These are phyloP conservation scores for Drosophila subquinaria DNA, from an alignment of 2,888 invertebrate genomes.

Conservation along the genomic window DNA sequence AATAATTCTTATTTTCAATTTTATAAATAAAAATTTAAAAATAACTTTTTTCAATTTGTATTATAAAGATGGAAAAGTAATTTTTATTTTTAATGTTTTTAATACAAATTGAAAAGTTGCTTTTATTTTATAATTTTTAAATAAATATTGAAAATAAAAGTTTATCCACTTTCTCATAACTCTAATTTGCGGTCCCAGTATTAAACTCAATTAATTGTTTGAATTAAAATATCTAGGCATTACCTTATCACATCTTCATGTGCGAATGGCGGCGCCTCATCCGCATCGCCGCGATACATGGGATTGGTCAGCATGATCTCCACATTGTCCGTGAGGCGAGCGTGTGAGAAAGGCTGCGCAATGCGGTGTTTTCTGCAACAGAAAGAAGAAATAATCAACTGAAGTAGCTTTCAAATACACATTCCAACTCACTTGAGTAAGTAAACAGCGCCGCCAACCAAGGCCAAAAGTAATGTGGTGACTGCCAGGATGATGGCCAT, in stretches of 20 bases:
- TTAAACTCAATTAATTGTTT: no score
- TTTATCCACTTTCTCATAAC: no score
- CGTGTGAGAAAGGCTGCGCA: constrained; percentile 90
- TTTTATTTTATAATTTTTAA: no score
- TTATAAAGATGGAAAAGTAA: no score
- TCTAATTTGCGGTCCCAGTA: no score
- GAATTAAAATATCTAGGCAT: constrained; percentile 14
- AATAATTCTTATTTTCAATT: no score
- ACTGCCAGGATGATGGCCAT: constrained; percentile 81
- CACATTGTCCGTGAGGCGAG: constrained; percentile 93
- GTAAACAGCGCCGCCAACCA: constrained; percentile 83
- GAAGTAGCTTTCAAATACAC: no score
- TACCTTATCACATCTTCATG: constrained; percentile 89
- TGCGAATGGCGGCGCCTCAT: constrained; percentile 87
- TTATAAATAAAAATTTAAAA: no score
- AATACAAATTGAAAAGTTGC: no score
- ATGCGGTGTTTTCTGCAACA: constrained; percentile 86
- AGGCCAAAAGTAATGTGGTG: constrained; percentile 76
- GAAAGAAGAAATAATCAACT: background rate
- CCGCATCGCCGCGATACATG: constrained; percentile 92
- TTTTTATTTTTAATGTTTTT: no score
- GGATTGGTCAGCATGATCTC: constrained; percentile 92
- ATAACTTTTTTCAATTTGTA: no score
- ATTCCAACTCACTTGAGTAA: constrained; percentile 85
- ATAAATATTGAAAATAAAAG: no score